Base-by-base conservation (phyloP, 2,797 vertebrate species). In the Telmatherina bonti region DNA sequence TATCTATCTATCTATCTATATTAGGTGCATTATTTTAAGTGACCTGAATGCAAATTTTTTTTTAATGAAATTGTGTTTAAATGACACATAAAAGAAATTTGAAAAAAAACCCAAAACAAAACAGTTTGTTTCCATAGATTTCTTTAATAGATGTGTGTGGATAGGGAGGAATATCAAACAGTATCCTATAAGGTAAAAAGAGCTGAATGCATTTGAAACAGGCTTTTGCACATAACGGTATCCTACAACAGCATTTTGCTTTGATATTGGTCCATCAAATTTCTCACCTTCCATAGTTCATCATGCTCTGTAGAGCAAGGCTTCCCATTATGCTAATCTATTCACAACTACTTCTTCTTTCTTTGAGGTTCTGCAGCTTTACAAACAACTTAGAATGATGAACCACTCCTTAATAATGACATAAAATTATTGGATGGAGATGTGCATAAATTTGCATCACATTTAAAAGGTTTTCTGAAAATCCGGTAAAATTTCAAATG, bases 31-130 rank as follows among this genome's bases (percentile, higher is more conserved):
- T 31, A 53, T 10, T 59, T 63, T 61, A 74, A 78, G 26, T 76
- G 54, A 69, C 63, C 47, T 78, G 60, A 86, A 47, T 68, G 71
- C 62, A 81, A 56, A 74, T 77, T 76, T 3, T 1, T 24, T 41
- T 43, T 18, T 16, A 27, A 2, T 24, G 16, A 27, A 27, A 15
- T 27, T 13, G 7, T 27, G 24, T 2, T 22, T 52, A 15, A 26
- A 52, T 27, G 18, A 43, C 5, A 27, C 1, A 52, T 9, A 49
- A 49, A 12, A 13, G 4, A 26, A 9, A 43, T 16, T 0, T 38
- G 13, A 18, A 41, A 4, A 38, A 3, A 5, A 43, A 43, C 4
- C 4, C 20, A 45, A 20, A 45, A 45, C 9, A 36, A 43, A 43
- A 47, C 3, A 20, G 6, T n/a, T n/a, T n/a, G n/a, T n/a, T n/a